Percentiles rank a stretch among this genome's conserved stretches.
Conservation (phyloP, 2,888 invertebrate species). For the Melieria omissa region DNA sequence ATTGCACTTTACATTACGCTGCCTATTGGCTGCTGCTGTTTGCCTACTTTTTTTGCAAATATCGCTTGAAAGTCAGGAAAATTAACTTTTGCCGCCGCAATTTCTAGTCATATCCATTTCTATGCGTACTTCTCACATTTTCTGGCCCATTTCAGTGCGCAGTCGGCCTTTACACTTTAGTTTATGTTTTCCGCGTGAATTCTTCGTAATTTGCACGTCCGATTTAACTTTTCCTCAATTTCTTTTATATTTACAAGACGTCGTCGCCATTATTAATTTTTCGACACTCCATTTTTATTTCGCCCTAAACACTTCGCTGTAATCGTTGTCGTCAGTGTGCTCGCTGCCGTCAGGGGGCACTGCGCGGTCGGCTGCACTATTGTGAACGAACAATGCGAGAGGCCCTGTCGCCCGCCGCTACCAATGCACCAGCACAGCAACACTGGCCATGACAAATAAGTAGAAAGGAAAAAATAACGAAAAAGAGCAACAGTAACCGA, state of each 20-base stretch:
- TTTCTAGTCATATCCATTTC: slow-evolving; percentile 36
- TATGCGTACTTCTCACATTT: slow-evolving; percentile 34
- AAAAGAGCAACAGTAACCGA: too few species aligned
- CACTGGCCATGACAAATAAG: neutral
- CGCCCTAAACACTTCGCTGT: slow-evolving; percentile 32
- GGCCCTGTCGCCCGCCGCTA: neutral
- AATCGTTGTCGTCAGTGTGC: slow-evolving; percentile 2
- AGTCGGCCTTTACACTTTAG: slow-evolving; percentile 33
- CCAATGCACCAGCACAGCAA: neutral
- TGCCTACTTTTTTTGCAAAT: slow-evolving; percentile 20
- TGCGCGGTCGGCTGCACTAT: slow-evolving; percentile 3
- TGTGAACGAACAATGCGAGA: slow-evolving; percentile 3
- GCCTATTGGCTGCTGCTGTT: slow-evolving; percentile 34
- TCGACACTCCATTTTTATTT: slow-evolving; percentile 47
- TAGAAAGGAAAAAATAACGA: too few species aligned
- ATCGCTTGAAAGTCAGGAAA: slow-evolving; percentile 42
- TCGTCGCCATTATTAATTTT: slow-evolving; percentile 63
- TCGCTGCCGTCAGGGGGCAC: slow-evolving; percentile 12
- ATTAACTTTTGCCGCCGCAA: slow-evolving; percentile 59
- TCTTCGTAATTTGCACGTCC: slow-evolving; percentile 43
- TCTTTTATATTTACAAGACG: slow-evolving; percentile 64
- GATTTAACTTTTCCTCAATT: slow-evolving; percentile 48
- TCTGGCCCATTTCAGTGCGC: slow-evolving; percentile 29
- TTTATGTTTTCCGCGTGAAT: slow-evolving; percentile 32
- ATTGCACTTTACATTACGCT: slow-evolving; percentile 35